Base-by-base conservation (phyloP, 2,888 invertebrate genomes). In the Synanthedon formicaeformis region DNA sequence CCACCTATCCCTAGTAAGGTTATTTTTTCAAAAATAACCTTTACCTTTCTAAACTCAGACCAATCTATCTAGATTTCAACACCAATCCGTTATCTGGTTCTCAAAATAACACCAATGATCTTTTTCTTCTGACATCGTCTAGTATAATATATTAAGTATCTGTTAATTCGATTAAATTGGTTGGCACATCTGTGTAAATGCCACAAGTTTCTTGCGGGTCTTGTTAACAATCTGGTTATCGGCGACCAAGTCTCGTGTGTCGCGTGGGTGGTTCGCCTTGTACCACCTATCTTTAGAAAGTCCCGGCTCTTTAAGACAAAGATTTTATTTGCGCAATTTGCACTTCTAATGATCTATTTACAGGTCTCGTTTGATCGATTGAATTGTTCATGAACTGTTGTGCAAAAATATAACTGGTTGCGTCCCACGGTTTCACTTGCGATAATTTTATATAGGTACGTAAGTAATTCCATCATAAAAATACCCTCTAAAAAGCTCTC, bases 251-350 rank as follows among this genome's bases (percentile, higher is more conserved):
- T 5, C 13, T 45, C 45, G 14, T 45, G 5, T 14, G 45, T 45
- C 48, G 58, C 54, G 62, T 62, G 58, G 60, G 66, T 54, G 56
- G 62, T 58, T 67, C 52, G 58, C 67, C 67, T 70, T 65, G 68
- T 56, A 50, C 49, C 18, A 13, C 5, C 45, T 12, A 45, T 45
- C 45, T 6, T 14, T 66, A 67, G 68, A 71, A 67, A 69, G 66
- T 61, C 51, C 52, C 50, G 53, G 53, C 51, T 59, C 41, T 52
- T 52, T 50, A 50, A 27, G 52, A 55, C 52, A 55, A 52, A 55
- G 48, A 50, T 54, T 53, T 48, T 18, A 40, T 50, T 58, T 55
- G 16, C 52, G 52, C 50, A 55, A 56, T 52, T 49, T 50, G 53
- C 50, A 48, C 49, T 48, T 51, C 41, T 10, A 51, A 45, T 53